A percentile compares a stretch with the other conserved stretches of the same genome.
These are phyloP conservation scores for Girardinus metallicus DNA, from an alignment of 2,797 vertebrate species.

Conservation along the genomic window DNA sequence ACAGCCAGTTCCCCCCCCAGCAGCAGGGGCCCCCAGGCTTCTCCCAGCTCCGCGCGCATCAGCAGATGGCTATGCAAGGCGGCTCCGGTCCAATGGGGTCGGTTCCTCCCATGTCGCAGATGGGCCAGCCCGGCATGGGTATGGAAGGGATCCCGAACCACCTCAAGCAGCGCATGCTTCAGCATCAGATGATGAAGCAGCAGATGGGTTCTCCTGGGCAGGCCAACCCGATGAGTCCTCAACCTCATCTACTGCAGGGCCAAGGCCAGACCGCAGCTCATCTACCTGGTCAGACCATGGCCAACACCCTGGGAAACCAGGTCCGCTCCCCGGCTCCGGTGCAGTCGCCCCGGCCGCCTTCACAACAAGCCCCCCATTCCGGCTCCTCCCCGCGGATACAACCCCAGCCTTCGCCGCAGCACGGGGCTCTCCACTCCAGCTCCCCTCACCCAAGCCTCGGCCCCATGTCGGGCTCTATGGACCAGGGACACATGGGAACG, in stretches of 20 bases:
- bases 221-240: slow-evolving; percentile 94
- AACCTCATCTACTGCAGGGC: slow-evolving; percentile 95
- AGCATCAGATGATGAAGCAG: slow-evolving; percentile 88
- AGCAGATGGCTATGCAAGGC: slow-evolving; percentile 91
- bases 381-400: slow-evolving; percentile 96
- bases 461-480: slow-evolving; percentile 90
- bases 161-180: slow-evolving; percentile 83
- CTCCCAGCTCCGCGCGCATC: slow-evolving; percentile 84
- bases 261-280: slow-evolving; percentile 86
- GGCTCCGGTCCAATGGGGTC: slow-evolving; percentile 87
- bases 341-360: slow-evolving; percentile 94
- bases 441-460: slow-evolving; percentile 94
- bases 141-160: slow-evolving; percentile 88
- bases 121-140: slow-evolving; percentile 89
- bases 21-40: slow-evolving; percentile 83
- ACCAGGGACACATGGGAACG: slow-evolving; percentile 93
- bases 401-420: slow-evolving; percentile 93
- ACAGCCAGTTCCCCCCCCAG: slow-evolving; percentile 80
- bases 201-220: slow-evolving; percentile 92
- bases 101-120: slow-evolving; percentile 89
- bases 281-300: slow-evolving; percentile 89
- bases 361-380: slow-evolving; percentile 96
- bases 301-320: slow-evolving; percentile 91
- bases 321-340: slow-evolving; percentile 97
- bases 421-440: slow-evolving; percentile 91